phyloP scores from a whole-genome alignment of 2,888 invertebrate species.

The Apodemia mormo region DNA sequence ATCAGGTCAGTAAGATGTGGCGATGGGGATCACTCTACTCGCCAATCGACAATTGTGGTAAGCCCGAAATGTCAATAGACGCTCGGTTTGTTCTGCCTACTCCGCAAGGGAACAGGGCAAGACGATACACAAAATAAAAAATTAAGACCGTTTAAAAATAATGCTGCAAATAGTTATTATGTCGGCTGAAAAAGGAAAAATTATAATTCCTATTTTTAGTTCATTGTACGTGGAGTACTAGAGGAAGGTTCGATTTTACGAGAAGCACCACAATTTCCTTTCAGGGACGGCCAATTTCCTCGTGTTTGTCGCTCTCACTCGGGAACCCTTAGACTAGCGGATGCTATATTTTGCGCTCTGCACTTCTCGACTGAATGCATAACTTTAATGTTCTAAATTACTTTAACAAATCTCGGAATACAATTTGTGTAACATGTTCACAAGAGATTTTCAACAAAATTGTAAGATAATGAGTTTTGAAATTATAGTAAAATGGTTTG shows the following conservation, averaged over 20 bases:
- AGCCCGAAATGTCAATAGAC: too few species aligned
- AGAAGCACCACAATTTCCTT: constrained; percentile 70
- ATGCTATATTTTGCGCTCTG: constrained; percentile 7
- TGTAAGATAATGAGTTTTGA: too few species aligned
- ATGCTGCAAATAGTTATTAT: too few species aligned
- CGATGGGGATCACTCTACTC: too few species aligned
- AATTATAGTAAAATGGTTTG: too few species aligned
- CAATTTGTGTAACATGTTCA: background rate
- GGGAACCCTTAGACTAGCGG: background rate
- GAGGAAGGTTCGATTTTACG: constrained; percentile 54
- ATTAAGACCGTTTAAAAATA: too few species aligned
- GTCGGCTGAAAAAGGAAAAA: background rate
- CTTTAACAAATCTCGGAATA: background rate
- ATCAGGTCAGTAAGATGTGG: too few species aligned
- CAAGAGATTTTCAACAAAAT: background rate
- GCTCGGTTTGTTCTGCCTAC: too few species aligned
- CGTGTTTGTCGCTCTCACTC: constrained; percentile 53
- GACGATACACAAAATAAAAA: too few species aligned
- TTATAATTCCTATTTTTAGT: background rate
- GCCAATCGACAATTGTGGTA: too few species aligned
- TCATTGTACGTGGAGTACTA: background rate
- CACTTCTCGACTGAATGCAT: background rate
- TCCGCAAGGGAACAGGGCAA: too few species aligned
- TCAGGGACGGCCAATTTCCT: constrained; percentile 67
- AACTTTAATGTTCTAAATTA: constrained; percentile 18